Conservation (phyloP, 2,797 vertebrate species). For the Coreius guichenoti region DNA sequence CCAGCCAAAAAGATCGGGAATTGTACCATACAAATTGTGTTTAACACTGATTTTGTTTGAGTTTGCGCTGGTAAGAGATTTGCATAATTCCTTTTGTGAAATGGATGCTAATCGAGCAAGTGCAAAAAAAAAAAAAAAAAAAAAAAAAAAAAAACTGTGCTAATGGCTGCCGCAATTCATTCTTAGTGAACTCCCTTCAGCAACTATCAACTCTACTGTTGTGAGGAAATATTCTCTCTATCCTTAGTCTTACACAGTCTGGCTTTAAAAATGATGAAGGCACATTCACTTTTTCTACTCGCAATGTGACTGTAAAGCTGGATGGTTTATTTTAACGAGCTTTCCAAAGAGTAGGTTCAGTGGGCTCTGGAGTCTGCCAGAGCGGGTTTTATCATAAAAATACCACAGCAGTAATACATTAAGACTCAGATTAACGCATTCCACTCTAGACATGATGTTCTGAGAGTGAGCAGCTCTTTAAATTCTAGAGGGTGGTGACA, state of each 20-base stretch:
- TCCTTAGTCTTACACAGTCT: background rate
- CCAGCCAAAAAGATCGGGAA: background rate
- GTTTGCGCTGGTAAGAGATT: background rate
- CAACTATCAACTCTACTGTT: background rate
- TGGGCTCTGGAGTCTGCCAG: slow-evolving; percentile 54
- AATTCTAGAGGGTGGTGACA: background rate
- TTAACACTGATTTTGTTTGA: background rate
- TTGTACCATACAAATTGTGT: background rate
- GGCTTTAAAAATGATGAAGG: slow-evolving; percentile 10
- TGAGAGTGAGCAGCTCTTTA: slow-evolving; percentile 2
- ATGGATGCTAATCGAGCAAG: background rate
- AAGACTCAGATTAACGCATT: slow-evolving; percentile 11
- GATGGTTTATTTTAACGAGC: slow-evolving; percentile 67
- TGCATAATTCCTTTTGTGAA: background rate
- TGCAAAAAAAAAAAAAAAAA: background rate
- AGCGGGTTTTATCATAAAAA: slow-evolving; percentile 1
- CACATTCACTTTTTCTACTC: background rate
- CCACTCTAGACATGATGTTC: slow-evolving; percentile 3
- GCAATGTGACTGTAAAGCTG: slow-evolving; percentile 61
- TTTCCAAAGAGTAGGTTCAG: slow-evolving; percentile 64
- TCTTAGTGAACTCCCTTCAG: background rate
- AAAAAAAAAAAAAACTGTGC: background rate
- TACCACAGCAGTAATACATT: slow-evolving; percentile 36
- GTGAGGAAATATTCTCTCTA: slow-evolving; percentile 3
- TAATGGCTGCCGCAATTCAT: background rate